Conservation (phyloP, 2,797 vertebrate genomes). For the Melanotaenia boesemani region DNA sequence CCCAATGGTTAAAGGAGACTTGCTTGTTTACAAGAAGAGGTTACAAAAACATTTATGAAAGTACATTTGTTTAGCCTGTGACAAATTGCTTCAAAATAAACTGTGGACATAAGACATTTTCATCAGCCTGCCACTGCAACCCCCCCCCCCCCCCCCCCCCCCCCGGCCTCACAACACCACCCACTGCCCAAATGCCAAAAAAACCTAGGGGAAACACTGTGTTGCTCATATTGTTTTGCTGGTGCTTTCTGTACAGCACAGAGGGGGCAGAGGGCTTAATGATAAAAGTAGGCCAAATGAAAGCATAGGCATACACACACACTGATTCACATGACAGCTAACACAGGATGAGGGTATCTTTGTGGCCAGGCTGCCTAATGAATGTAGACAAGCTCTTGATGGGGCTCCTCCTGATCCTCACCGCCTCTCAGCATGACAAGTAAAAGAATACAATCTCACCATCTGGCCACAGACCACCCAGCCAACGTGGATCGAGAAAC, state of each 20-base stretch:
- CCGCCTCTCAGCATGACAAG: conserved; percentile 42
- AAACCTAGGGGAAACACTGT: not conserved
- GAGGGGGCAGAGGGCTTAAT: conserved; percentile 7
- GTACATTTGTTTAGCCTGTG: conserved; percentile 7
- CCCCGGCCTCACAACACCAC: no score
- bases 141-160: not conserved
- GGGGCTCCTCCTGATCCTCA: conserved; percentile 61
- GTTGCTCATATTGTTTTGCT: conserved; percentile 30
- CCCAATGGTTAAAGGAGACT: conserved; percentile 5
- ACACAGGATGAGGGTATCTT: conserved; percentile 35
- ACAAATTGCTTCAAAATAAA: conserved; percentile 9
- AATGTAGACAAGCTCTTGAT: conserved; percentile 62
- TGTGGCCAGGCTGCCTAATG: conserved; percentile 60
- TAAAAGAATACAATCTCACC: conserved; percentile 47
- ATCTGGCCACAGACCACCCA: conserved; percentile 65
- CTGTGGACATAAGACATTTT: conserved; percentile 4
- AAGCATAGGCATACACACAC: conserved; percentile 11
- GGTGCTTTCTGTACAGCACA: conserved; percentile 7
- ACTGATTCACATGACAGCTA: conserved; percentile 1
- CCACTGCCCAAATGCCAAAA: no score
- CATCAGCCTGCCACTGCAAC: conserved; percentile 10
- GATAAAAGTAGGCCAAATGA: conserved; percentile 39
- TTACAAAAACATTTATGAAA: conserved; percentile 12
- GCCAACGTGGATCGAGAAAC: conserved; percentile 27
- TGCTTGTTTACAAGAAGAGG: conserved; percentile 23